Evolutionary conservation across 30 jellyfish, hydroid and myxozoan species (phyloP).

Genomic region (Chrysaora quinquecirrha): DNA sequence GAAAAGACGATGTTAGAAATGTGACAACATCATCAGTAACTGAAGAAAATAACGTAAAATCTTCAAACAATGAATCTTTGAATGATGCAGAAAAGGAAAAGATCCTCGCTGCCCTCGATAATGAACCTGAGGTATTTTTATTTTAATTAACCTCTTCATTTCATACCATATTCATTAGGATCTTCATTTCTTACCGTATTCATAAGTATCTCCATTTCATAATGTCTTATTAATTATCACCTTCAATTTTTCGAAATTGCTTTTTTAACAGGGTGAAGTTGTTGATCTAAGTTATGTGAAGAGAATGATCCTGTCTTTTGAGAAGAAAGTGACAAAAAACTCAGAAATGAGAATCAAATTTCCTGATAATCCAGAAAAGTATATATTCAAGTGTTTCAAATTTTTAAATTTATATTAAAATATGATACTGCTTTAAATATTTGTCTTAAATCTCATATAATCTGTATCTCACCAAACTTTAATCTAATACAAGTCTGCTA

Average conservation of each 20-base stretch:
- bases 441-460: too few relatives aligned
- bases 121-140: constrained; percentile 76
- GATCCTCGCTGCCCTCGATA: constrained; percentile 79
- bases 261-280: constrained; percentile 70
- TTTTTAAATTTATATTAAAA: too few relatives aligned
- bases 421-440: neutral
- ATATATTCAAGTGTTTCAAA: neutral
- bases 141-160: neutral
- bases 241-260: neutral
- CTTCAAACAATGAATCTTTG: constrained; percentile 13
- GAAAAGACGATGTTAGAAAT: neutral
- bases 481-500: too few relatives aligned
- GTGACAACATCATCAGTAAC: neutral
- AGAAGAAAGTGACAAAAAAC: constrained; percentile 90
- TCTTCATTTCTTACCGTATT: too few relatives aligned
- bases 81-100: constrained; percentile 85
- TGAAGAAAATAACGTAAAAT: constrained; percentile 25
- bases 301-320: constrained; percentile 73
- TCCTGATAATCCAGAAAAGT: constrained; percentile 92
- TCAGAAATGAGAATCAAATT: constrained; percentile 94
- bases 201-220: neutral
- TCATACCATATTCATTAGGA: too few relatives aligned
- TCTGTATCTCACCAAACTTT: too few relatives aligned
- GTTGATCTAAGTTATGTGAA: constrained; percentile 82
- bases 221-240: neutral